Evolutionary conservation across 2,888 invertebrate genomes (phyloP).

Genomic region (Chalcis sispes): DNA sequence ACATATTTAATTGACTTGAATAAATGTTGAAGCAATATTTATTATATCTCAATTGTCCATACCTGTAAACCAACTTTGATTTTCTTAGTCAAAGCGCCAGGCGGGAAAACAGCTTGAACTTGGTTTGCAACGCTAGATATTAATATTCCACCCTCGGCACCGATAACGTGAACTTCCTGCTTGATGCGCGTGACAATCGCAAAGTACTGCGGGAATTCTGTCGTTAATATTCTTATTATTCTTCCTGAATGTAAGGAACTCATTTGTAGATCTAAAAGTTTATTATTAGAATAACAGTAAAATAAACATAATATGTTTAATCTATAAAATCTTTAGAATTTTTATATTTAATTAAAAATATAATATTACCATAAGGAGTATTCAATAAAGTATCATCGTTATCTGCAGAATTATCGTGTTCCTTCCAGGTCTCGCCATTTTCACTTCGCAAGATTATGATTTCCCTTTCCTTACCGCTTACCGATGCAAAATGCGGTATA

Average conservation of each 20-base stretch:
- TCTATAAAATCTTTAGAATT: neutral
- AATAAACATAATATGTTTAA: neutral
- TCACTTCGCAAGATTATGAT: constrained; percentile 97
- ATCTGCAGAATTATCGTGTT: constrained; percentile 84
- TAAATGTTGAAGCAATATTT: neutral
- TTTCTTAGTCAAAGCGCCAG: constrained; percentile 98
- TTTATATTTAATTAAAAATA: neutral
- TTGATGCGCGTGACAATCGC: constrained; percentile 95
- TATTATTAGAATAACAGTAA: constrained; percentile 10
- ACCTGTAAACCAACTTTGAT: constrained; percentile 98
- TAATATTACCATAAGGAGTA: constrained; percentile 81
- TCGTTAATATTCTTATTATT: constrained; percentile 95
- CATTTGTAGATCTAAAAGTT: constrained; percentile 71
- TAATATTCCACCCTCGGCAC: constrained; percentile 97
- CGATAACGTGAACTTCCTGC: constrained; percentile 98
- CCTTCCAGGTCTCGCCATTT: constrained; percentile 99
- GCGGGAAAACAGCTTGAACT: constrained; percentile 92
- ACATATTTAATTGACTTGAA: neutral
- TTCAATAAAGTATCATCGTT: constrained; percentile 80
- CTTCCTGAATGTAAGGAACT: constrained; percentile 79
- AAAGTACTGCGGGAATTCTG: constrained; percentile 98
- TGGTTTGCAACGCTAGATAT: constrained; percentile 90
- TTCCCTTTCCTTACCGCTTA: constrained; percentile 95
- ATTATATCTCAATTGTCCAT: too few relatives aligned
- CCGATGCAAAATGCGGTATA: constrained; percentile 97